Evolutionary conservation across 2,113 vertebrate species (phyloP), one percentile per base, ranked within the genome.

Genomic region (Chauna torquata): DNA sequence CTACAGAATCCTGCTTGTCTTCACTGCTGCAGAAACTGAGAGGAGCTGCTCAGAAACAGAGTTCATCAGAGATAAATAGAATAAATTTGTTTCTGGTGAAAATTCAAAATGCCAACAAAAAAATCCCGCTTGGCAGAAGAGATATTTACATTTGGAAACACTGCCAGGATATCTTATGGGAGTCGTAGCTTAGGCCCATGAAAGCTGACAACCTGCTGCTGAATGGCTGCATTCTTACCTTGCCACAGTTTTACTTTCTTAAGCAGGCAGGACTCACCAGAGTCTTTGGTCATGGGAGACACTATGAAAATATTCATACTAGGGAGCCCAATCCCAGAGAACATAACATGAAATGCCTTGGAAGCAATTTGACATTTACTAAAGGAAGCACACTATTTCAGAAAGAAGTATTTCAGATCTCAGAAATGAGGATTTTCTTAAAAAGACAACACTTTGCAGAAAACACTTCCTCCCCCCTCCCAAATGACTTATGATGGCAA

Each of bases 91-190:
- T 93, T 77, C 86, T 91, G 55, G 59, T 83, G 72, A 92, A 95
- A 92, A 96, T 78, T 74, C 80, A 75, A 92, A 84, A 92, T 65
- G 54, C 80, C 76, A 88, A 74, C 68, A 86, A 95, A 79, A 92
- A 83, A 91, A 58, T 38, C 32, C 52, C 38, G 61, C 68, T 82
- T 90, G 69, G 80, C 93, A 92, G 80, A 81, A 86, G 72, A 78
- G n/a, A 13, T 61, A 75, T 78, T 95, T 94, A 84, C 54, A 59
- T 84, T 86, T 88, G 86, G 80, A 96, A 94, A 66, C 0, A 3
- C 45, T 92, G 86, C 71, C 92, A 82, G 65, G 16, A 24, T 34
- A 58, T 83, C 45, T 90, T 52, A 61, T 12, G n/a, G 59, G 71
- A 92, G 66, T 9, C 72, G 23, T 27, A 90, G 66, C 36, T 77